Conservation (phyloP, 2,888 invertebrate genomes). For the Brachypalpus laphriformis region DNA sequence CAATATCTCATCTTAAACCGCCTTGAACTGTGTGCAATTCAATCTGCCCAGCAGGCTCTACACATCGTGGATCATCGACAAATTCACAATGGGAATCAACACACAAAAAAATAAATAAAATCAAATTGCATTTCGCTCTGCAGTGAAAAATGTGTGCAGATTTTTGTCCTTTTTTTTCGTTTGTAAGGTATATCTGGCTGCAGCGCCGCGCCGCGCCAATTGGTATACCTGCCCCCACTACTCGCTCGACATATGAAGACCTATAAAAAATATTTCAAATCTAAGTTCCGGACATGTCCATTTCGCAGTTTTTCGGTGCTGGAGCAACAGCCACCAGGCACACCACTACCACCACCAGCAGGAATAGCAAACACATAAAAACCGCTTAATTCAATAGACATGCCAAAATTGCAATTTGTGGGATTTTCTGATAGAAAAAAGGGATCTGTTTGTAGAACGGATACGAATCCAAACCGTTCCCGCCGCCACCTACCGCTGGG, state of each 20-base stretch:
- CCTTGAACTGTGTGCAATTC: constrained; percentile 64
- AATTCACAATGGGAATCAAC: constrained; percentile 59
- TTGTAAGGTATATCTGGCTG: background rate
- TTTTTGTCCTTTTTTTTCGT: constrained; percentile 8
- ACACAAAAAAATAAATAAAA: background rate
- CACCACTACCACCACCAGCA: constrained; percentile 24
- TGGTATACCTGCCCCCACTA: background rate
- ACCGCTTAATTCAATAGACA: constrained; percentile 73
- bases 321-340: constrained; percentile 45
- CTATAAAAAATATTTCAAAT: constrained; percentile 26
- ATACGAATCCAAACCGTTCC: background rate
- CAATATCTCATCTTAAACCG: constrained; percentile 63
- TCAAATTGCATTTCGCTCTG: constrained; percentile 34
- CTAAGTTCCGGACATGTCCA: constrained; percentile 51
- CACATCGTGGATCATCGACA: constrained; percentile 55
- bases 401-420: constrained; percentile 73
- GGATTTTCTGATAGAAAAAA: constrained; percentile 27
- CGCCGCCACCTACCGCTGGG: background rate
- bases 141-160: constrained; percentile 18
- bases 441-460: background rate
- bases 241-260: background rate
- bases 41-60: constrained; percentile 37
- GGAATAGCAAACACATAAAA: constrained; percentile 46
- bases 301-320: constrained; percentile 45
- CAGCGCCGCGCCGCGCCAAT: too few species aligned